Evolutionary conservation across 2,888 invertebrate genomes (phyloP).

Genomic region (Oscheius sp.): DNA sequence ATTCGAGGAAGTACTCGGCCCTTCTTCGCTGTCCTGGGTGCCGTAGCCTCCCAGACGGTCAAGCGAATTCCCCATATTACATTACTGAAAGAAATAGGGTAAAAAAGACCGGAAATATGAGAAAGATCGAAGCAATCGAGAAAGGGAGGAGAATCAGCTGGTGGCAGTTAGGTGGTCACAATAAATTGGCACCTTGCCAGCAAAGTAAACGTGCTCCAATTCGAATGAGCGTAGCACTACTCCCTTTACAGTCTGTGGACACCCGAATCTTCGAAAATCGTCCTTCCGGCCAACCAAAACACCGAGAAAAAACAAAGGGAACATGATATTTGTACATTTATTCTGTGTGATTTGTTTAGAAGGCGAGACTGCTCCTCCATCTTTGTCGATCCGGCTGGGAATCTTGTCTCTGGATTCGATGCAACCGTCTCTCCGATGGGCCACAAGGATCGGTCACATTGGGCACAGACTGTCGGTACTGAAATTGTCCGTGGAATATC

Average conservation of each 20-base stretch:
- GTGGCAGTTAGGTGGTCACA: not conserved
- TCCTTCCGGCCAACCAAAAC: not conserved
- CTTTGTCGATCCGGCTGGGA: constrained; percentile 16
- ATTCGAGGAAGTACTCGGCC: not conserved
- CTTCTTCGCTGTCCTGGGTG: constrained; percentile 2
- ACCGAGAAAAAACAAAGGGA: too few species aligned
- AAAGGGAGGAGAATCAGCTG: constrained; percentile 18
- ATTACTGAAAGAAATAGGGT: not conserved
- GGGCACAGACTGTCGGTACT: constrained; percentile 14
- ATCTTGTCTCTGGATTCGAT: constrained; percentile 3
- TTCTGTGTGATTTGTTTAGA: constrained; percentile 36
- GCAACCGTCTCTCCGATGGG: constrained; percentile 13
- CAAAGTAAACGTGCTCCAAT: too few species aligned
- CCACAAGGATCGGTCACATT: constrained; percentile 2
- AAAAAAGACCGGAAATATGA: not conserved
- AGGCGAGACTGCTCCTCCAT: constrained; percentile 52
- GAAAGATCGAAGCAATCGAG: not conserved
- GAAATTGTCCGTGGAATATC: not conserved
- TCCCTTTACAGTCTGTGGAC: too few species aligned
- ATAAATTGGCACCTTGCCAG: too few species aligned
- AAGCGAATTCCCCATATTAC: constrained; percentile 35
- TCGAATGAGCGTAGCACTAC: too few species aligned
- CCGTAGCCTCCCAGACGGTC: constrained; percentile 33
- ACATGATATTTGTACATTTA: constrained; percentile 2
- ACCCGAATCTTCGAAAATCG: not conserved